Evolutionary conservation across 1,140 invertebrate species (phyloP).

Genomic region (Artemia franciscana): DNA sequence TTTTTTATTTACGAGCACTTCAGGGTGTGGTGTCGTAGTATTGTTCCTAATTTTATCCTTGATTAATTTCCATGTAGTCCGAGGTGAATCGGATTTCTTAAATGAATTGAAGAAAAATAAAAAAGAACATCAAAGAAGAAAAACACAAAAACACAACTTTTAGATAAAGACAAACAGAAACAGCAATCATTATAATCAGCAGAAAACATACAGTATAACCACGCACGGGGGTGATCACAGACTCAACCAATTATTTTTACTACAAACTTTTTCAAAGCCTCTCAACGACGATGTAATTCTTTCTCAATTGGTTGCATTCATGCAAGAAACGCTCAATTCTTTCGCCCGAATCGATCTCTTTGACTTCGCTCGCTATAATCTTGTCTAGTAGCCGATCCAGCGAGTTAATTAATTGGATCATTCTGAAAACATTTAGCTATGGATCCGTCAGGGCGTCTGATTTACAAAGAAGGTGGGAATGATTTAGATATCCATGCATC

Average conservation of each 20-base stretch:
- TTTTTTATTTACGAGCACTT: no score
- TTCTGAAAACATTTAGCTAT: not conserved
- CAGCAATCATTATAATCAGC: not conserved
- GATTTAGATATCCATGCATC: not conserved
- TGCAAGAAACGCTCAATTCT: not conserved
- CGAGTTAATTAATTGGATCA: not conserved
- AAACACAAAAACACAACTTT: not conserved
- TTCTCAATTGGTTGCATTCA: not conserved
- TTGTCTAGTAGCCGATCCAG: not conserved
- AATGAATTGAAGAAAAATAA: no score
- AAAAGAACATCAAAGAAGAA: not conserved
- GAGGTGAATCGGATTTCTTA: no score
- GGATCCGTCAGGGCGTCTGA: not conserved
- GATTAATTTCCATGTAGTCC: no score
- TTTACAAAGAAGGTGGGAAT: not conserved
- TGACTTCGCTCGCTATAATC: not conserved
- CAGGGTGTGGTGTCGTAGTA: no score
- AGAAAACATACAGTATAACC: not conserved
- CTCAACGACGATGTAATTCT: not conserved
- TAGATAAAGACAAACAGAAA: not conserved
- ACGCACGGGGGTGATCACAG: not conserved
- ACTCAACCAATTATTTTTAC: not conserved
- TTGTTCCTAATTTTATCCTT: no score
- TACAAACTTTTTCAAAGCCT: not conserved
- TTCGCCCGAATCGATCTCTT: not conserved